Percentiles rank a stretch among this genome's conserved stretches.
These are phyloP conservation scores for Megamerina dolium DNA, from an alignment of 2,888 invertebrate species.

Conservation along the genomic window DNA sequence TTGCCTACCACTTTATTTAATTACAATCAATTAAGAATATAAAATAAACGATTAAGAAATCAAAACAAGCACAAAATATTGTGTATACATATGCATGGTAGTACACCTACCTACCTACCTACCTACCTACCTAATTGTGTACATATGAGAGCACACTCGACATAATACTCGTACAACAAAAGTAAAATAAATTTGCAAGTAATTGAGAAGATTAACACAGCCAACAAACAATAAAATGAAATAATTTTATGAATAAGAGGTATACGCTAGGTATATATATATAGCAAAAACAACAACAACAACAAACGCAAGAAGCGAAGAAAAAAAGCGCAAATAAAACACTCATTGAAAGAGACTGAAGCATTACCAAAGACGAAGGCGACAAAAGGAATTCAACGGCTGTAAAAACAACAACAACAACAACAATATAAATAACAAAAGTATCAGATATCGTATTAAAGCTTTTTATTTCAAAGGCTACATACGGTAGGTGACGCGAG, in stretches of 20 bases:
- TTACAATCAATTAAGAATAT: constrained; percentile 41
- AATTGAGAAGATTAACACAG: constrained; percentile 36
- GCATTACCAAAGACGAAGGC: too few species aligned
- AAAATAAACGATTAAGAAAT: constrained; percentile 39
- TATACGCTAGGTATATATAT: not conserved
- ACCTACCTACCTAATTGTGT: constrained; percentile 7
- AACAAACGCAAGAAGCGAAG: not conserved
- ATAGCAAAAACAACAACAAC: not conserved
- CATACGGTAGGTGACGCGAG: too few species aligned
- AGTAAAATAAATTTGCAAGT: constrained; percentile 42
- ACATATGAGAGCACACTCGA: constrained; percentile 16
- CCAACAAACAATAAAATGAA: not conserved
- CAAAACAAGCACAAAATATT: constrained; percentile 35
- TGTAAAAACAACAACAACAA: too few species aligned
- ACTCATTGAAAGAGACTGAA: too few species aligned
- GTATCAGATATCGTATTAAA: too few species aligned
- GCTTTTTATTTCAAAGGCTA: too few species aligned
- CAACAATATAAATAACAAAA: too few species aligned
- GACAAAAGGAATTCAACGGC: too few species aligned
- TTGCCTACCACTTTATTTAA: constrained; percentile 40
- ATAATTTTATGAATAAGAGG: not conserved
- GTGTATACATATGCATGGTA: not conserved
- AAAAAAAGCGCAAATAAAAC: too few species aligned
- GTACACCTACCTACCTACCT: constrained; percentile 6
- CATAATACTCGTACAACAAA: too few species aligned